A percentile compares a stretch with the other conserved stretches of the same genome.
Evolutionary conservation across 1,140 invertebrate genomes (phyloP).

Genomic region (Papilio polyxenes): DNA sequence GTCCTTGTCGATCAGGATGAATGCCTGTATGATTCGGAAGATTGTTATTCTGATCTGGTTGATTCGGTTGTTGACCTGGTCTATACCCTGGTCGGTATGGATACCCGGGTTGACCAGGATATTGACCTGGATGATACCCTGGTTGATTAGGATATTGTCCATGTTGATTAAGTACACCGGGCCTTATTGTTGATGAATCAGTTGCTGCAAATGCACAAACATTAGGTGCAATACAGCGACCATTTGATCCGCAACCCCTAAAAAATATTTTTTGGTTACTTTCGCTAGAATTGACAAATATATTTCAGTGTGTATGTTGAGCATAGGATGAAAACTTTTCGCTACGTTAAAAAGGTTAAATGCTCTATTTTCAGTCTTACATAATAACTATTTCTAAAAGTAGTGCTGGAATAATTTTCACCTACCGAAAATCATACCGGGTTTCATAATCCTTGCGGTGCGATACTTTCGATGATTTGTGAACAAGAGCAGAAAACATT

Average conservation of each 20-base stretch:
- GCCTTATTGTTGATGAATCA: constrained; percentile 34
- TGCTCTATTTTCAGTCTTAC: too few relatives aligned
- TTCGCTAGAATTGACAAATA: too few relatives aligned
- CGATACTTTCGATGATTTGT: background rate
- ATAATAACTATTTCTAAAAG: too few relatives aligned
- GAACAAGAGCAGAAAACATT: background rate
- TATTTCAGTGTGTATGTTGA: too few relatives aligned
- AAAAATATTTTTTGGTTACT: constrained; percentile 37
- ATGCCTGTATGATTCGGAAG: constrained; percentile 22
- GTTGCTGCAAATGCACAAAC: constrained; percentile 66
- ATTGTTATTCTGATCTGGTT: constrained; percentile 26
- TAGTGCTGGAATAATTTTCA: too few relatives aligned
- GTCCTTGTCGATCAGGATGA: constrained; percentile 22
- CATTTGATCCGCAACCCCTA: constrained; percentile 77
- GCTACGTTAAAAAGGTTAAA: too few relatives aligned
- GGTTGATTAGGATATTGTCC: constrained; percentile 35
- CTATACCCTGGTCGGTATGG: constrained; percentile 39
- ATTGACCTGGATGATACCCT: constrained; percentile 38
- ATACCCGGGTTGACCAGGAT: constrained; percentile 39
- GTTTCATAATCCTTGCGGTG: too few relatives aligned
- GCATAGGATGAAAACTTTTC: too few relatives aligned
- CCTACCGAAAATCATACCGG: too few relatives aligned
- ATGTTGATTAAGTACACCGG: constrained; percentile 31
- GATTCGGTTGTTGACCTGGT: constrained; percentile 40
- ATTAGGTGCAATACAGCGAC: constrained; percentile 81